phyloP scores from a whole-genome alignment of 2,888 invertebrate genomes.

The Helicoverpa assulta region DNA sequence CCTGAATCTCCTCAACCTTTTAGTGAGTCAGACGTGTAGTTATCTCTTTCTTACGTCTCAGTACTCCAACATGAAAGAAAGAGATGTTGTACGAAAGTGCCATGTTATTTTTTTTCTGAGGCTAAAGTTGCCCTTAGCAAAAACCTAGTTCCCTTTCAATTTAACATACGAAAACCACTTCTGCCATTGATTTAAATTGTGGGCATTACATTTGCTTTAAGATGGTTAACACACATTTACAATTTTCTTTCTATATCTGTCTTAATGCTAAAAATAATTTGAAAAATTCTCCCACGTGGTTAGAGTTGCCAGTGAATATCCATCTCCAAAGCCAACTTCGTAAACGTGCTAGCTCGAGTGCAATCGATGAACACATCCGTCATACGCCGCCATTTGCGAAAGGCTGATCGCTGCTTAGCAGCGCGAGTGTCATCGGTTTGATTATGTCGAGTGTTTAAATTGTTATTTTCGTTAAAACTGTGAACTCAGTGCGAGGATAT shows the following conservation, averaged over 20 bases:
- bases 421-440: constrained; percentile 86
- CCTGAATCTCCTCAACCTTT: no score
- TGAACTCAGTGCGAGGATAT: constrained; percentile 84
- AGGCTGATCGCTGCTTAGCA: constrained; percentile 84
- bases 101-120: background rate
- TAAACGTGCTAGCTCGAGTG: constrained; percentile 78
- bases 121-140: constrained; percentile 27
- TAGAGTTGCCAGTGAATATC: constrained; percentile 49
- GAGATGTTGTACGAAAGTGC: background rate
- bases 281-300: constrained; percentile 26
- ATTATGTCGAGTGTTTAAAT: constrained; percentile 87
- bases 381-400: constrained; percentile 90
- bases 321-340: constrained; percentile 65
- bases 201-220: background rate
- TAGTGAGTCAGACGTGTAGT: no score
- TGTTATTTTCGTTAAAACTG: constrained; percentile 84
- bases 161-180: background rate
- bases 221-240: background rate
- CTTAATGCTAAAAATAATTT: background rate
- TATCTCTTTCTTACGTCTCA: no score
- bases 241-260: background rate
- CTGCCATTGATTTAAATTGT: background rate
- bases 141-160: background rate
- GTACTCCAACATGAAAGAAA: constrained; percentile 2
- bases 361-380: constrained; percentile 90